Evolutionary conservation across 2,113 vertebrate species (phyloP).

Genomic region (Macquaria ambigua): DNA sequence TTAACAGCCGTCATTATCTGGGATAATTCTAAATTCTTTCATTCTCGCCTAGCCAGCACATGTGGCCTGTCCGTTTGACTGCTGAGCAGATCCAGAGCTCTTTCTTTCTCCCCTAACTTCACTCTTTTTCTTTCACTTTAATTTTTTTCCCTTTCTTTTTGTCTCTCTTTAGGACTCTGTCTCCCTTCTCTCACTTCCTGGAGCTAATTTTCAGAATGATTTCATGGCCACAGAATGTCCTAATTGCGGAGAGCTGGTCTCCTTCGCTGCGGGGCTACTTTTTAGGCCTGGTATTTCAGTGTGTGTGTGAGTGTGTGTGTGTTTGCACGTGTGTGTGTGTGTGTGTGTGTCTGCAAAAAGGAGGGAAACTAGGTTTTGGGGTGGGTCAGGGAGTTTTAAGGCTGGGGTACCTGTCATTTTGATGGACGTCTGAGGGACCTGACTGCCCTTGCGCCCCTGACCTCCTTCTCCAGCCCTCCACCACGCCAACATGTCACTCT

Average conservation of each 20-base stretch:
- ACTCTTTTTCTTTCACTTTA: conserved; percentile 54
- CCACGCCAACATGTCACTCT: conserved; percentile 76
- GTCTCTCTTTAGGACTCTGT: conserved; percentile 69
- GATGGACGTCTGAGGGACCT: conserved; percentile 84
- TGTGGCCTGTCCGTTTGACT: conserved; percentile 72
- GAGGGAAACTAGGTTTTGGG: conserved; percentile 69
- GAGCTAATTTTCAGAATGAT: conserved; percentile 84
- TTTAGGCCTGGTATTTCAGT: conserved; percentile 70
- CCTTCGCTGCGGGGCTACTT: conserved; percentile 80
- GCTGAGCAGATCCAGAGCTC: conserved; percentile 79
- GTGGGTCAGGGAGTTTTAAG: conserved; percentile 78
- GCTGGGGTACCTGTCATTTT: conserved; percentile 81
- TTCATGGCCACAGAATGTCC: conserved; percentile 85
- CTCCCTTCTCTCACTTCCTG: conserved; percentile 80
- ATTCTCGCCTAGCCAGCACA: conserved; percentile 70
- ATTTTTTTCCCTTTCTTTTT: conserved; percentile 52
- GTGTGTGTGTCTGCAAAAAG: conserved; percentile 57
- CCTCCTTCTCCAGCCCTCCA: conserved; percentile 77
- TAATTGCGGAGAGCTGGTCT: conserved; percentile 84
- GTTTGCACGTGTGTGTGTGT: conserved; percentile 24
- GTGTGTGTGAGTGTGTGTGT: conserved; percentile 34
- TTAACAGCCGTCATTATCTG: conserved; percentile 80
- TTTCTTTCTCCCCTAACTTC: conserved; percentile 64
- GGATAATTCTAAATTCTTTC: conserved; percentile 74
- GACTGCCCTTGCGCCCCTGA: conserved; percentile 83